Conservation (phyloP, 2,113 vertebrate genomes). For the Pionites leucogaster region DNA sequence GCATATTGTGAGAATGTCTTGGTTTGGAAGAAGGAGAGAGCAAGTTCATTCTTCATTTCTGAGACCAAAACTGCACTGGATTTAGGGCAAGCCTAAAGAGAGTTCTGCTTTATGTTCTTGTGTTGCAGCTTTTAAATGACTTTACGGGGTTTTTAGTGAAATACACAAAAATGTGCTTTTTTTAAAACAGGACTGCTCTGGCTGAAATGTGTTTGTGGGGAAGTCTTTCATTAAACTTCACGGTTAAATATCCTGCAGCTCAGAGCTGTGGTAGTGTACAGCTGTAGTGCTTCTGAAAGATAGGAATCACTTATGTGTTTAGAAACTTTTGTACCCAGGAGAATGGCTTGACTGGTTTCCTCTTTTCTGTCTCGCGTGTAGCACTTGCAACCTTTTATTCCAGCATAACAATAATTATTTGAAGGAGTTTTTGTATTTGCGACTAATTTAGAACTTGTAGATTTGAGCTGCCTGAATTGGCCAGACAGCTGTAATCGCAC, state of each 20-base stretch:
- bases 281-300: slow-evolving; percentile 77
- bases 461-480: slow-evolving; percentile 99
- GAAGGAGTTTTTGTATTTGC: slow-evolving; percentile 87
- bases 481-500: slow-evolving; percentile 99
- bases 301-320: slow-evolving; percentile 65
- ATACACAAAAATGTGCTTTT: slow-evolving; percentile 29
- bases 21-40: slow-evolving; percentile 23
- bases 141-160: slow-evolving; percentile 49
- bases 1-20: slow-evolving; percentile 39
- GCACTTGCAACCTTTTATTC: slow-evolving; percentile 77
- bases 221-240: slow-evolving; percentile 75
- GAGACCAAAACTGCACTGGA: slow-evolving; percentile 6
- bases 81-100: slow-evolving; percentile 14
- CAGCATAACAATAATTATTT: slow-evolving; percentile 81
- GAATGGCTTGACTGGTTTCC: slow-evolving; percentile 75
- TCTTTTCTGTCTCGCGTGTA: slow-evolving; percentile 71
- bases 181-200: slow-evolving; percentile 42
- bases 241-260: slow-evolving; percentile 67
- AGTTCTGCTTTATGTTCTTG: slow-evolving; percentile 56
- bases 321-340: slow-evolving; percentile 75
- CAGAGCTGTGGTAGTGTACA: slow-evolving; percentile 67
- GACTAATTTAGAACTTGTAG: slow-evolving; percentile 99
- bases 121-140: slow-evolving; percentile 55
- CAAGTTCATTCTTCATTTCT: slow-evolving; percentile 31
- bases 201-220: slow-evolving; percentile 65